Conservation (phyloP, 2,888 invertebrate genomes). For the Coronaproctus castanopsis region DNA sequence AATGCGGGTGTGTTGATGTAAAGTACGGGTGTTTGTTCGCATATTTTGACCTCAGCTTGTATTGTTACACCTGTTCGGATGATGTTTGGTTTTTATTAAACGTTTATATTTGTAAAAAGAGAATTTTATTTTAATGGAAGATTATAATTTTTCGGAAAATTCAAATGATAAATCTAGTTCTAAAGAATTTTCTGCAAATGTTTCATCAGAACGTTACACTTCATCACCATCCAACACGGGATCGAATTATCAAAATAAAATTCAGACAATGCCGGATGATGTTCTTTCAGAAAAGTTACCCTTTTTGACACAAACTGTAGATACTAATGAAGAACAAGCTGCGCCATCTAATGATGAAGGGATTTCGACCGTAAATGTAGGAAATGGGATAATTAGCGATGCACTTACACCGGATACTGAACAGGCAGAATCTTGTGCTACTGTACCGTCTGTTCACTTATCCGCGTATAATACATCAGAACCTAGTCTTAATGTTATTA, state of each 20-base stretch:
- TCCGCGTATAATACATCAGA: slow-evolving; percentile 23
- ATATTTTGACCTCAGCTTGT: not conserved
- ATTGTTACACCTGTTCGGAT: not conserved
- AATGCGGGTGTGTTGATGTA: too few relatives aligned
- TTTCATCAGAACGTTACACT: slow-evolving; percentile 22
- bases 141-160: slow-evolving; percentile 24
- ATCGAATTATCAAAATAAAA: slow-evolving; percentile 21
- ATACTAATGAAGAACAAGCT: slow-evolving; percentile 8
- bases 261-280: slow-evolving; percentile 24
- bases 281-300: slow-evolving; percentile 23
- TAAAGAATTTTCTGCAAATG: slow-evolving; percentile 22
- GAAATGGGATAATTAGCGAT: slow-evolving; percentile 17
- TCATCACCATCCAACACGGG: slow-evolving; percentile 23
- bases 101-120: not conserved
- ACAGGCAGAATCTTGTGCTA: slow-evolving; percentile 20
- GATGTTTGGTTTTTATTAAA: not conserved
- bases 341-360: slow-evolving; percentile 23
- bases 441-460: slow-evolving; percentile 22
- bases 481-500: slow-evolving; percentile 24
- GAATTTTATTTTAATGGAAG: slow-evolving; percentile 22
- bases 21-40: too few relatives aligned
- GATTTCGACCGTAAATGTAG: slow-evolving; percentile 20
- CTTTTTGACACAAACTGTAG: too few relatives aligned
- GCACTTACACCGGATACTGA: slow-evolving; percentile 20
- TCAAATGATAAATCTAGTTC: slow-evolving; percentile 23